Conservation (phyloP, 2,888 invertebrate species). For the Arenicola marina region DNA sequence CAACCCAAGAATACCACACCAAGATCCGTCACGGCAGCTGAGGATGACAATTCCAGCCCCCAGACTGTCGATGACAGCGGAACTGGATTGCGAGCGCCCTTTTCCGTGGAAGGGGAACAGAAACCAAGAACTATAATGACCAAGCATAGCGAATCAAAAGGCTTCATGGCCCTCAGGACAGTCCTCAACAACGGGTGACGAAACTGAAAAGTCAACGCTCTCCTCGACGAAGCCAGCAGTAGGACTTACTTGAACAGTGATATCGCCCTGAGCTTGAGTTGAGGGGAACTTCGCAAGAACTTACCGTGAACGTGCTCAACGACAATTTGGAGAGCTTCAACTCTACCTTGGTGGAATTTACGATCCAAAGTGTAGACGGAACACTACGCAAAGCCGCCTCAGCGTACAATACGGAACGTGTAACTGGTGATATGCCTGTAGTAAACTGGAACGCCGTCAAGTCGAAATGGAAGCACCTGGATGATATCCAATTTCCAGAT, state of each 20-base stretch:
- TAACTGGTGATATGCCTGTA: constrained; percentile 12
- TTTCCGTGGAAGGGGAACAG: too few relatives aligned
- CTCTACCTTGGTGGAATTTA: constrained; percentile 9
- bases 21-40: neutral
- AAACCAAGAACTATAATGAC: too few relatives aligned
- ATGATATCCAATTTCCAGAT: constrained; percentile 9
- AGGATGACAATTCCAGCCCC: too few relatives aligned
- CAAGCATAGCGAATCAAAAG: too few relatives aligned
- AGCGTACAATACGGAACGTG: constrained; percentile 12
- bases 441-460: constrained; percentile 16
- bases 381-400: neutral
- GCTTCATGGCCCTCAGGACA: constrained; percentile 5
- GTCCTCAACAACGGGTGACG: neutral
- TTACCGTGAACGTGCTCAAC: constrained; percentile 15
- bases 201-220: neutral
- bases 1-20: neutral
- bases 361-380: constrained; percentile 14
- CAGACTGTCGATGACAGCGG: too few relatives aligned
- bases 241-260: constrained; percentile 2
- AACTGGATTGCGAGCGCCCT: too few relatives aligned
- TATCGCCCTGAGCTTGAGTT: constrained; percentile 1
- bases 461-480: constrained; percentile 8
- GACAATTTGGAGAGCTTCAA: constrained; percentile 1
- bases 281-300: neutral
- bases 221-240: constrained; percentile 7